A percentile compares a stretch with the other conserved stretches of the same genome.
Evolutionary conservation across 2,888 invertebrate species (phyloP).

Genomic region (Aethes cnicana): DNA sequence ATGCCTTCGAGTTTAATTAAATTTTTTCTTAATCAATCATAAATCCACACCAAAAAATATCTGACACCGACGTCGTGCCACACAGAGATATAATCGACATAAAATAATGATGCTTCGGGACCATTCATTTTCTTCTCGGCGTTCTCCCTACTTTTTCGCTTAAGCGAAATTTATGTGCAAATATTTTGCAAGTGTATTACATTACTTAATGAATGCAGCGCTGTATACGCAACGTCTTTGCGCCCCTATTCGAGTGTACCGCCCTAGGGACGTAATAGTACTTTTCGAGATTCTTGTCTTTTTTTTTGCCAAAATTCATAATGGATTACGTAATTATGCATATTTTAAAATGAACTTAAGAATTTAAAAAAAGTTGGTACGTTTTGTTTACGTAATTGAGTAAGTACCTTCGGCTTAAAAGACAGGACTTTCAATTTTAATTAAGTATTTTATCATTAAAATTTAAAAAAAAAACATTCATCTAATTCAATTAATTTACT

Average conservation of each 20-base stretch:
- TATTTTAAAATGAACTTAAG: not conserved
- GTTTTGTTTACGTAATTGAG: too few species aligned
- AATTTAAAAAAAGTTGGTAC: not conserved
- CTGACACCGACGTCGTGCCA: too few species aligned
- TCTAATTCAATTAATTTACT: too few species aligned
- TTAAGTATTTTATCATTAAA: too few species aligned
- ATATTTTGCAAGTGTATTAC: conserved; percentile 79
- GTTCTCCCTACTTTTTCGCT: conserved; percentile 57
- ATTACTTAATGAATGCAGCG: conserved; percentile 82
- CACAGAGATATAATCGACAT: conserved; percentile 33
- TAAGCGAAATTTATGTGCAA: conserved; percentile 76
- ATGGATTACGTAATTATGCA: conserved; percentile 16
- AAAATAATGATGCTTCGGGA: conserved; percentile 44
- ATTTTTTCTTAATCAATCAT: too few species aligned
- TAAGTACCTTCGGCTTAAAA: too few species aligned
- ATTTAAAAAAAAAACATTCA: too few species aligned
- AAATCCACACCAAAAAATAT: too few species aligned
- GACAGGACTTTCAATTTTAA: too few species aligned
- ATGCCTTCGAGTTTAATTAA: too few species aligned
- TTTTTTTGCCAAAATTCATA: conserved; percentile 14
- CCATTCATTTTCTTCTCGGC: conserved; percentile 53
- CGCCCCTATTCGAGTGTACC: conserved; percentile 52
- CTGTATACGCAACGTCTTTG: conserved; percentile 62
- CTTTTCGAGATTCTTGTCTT: conserved; percentile 12
- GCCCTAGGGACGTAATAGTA: conserved; percentile 30